phyloP scores from a whole-genome alignment of 2,113 vertebrate species.

The Saimiri boliviensis region DNA sequence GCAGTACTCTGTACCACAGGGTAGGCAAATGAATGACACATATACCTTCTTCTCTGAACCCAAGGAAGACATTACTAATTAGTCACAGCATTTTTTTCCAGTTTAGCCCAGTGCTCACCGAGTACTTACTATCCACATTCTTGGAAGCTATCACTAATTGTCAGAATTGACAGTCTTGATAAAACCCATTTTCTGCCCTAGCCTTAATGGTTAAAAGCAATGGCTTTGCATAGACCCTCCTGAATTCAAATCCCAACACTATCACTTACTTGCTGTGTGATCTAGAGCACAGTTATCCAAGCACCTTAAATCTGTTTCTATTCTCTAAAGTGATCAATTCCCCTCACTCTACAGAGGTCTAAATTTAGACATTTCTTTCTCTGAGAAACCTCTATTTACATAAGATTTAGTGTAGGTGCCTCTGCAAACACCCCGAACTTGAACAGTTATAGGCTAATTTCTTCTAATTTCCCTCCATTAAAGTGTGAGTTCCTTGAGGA shows the following conservation, averaged over 20 bases:
- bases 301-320: not conserved
- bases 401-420: not conserved
- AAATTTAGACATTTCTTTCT: not conserved
- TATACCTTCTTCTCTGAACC: not conserved
- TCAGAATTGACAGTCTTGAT: not conserved
- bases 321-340: not conserved
- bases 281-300: not conserved
- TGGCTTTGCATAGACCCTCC: not conserved
- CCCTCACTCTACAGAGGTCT: not conserved
- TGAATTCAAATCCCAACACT: not conserved
- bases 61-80: not conserved
- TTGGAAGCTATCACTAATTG: conserved; percentile 2
- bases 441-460: not conserved
- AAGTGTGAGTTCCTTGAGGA: not conserved
- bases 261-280: not conserved
- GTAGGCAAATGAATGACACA: not conserved
- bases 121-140: conserved; percentile 21
- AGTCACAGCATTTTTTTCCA: not conserved
- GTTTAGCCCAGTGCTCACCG: not conserved
- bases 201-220: not conserved
- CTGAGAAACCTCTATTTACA: not conserved
- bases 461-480: not conserved
- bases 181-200: conserved; percentile 6
- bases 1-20: not conserved
- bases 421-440: not conserved